Conservation (phyloP, 2,888 invertebrate genomes). For the Watsonalla binaria region DNA sequence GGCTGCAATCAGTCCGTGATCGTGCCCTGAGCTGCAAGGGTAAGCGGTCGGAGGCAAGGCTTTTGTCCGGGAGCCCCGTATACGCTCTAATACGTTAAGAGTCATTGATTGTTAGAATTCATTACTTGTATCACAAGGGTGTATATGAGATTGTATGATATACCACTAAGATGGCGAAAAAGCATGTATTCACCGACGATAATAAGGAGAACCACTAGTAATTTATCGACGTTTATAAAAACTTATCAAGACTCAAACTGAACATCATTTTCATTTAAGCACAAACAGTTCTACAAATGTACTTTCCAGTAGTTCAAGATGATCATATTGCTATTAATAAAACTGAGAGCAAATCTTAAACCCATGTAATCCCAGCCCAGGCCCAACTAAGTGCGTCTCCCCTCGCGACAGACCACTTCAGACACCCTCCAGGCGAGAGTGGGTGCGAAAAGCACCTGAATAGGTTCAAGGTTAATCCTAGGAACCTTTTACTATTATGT, state of each 20-base stretch:
- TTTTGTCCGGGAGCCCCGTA: conserved; percentile 31
- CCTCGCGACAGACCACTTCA: conserved; percentile 44
- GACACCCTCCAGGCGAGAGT: conserved; percentile 29
- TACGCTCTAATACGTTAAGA: background rate
- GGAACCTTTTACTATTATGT: background rate
- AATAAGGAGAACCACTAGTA: too few species aligned
- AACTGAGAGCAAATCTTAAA: background rate
- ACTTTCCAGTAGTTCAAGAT: too few species aligned
- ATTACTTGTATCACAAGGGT: background rate
- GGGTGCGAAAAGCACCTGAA: conserved; percentile 35
- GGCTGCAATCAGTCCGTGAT: conserved; percentile 46
- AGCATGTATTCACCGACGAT: too few species aligned
- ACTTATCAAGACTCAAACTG: too few species aligned
- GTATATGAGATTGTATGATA: background rate
- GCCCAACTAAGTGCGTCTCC: conserved; percentile 9
- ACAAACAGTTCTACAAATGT: too few species aligned
- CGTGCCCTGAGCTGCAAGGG: conserved; percentile 48
- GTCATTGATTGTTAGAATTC: conserved; percentile 1
- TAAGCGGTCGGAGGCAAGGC: conserved; percentile 37
- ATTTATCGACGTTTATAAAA: too few species aligned
- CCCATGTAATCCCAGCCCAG: conserved; percentile 19
- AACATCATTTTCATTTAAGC: too few species aligned
- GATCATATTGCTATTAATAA: conserved; percentile 8
- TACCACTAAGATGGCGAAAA: too few species aligned
- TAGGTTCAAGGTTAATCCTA: conserved; percentile 28